Evolutionary conservation across 2,113 vertebrate species (phyloP), one percentile per base, ranked within the genome.

Genomic region (Scalopus aquaticus): DNA sequence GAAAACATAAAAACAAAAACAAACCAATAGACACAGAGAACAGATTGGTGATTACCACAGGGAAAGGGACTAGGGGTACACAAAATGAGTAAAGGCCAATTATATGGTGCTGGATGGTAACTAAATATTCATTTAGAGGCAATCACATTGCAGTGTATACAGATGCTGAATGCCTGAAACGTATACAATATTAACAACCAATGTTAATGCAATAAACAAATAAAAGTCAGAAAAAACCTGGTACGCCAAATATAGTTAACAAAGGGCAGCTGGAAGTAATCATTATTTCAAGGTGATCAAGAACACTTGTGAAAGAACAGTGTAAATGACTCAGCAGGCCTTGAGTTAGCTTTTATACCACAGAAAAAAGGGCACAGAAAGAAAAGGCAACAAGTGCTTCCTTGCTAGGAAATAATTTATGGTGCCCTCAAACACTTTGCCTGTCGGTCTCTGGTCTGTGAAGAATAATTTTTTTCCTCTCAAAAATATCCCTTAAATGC

Each of bases 401-500:
- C 60, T 94, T 92, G 11, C 44, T 70, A 42, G 56, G 58, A 90
- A 88, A 72, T 49, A 86, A 87, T 84, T 95, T 82, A 72, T 81
- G 17, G 69, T 35, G 22, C 22, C 13, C 64, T 84, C 39, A 87
- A 94, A 86, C 39, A 72, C 44, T 80, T 3, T 69, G 26, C 64
- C 60, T 86, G 20, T 78, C 94, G 58, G n/a, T 79, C 37, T 88
- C 74, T 88, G 64, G n/a, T 76, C 44, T 90, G 35, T 65, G 30
- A 69, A 81, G 15, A 92, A 67, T n/a, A 72, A 54, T 28, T 78
- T 69, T 9, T 85, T 28, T 49, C 32, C 86, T 89, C 84, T 87
- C 13, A 46, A 42, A 95, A 96, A 77, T 30, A 74, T 90, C 69
- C 7, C 24, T 92, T 95, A 91, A 91, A 83, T 80, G 24, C n/a